Evolutionary conservation across 1,140 invertebrate species (phyloP), one percentile per base, ranked within the genome.

Genomic region (Conus betulinus): DNA sequence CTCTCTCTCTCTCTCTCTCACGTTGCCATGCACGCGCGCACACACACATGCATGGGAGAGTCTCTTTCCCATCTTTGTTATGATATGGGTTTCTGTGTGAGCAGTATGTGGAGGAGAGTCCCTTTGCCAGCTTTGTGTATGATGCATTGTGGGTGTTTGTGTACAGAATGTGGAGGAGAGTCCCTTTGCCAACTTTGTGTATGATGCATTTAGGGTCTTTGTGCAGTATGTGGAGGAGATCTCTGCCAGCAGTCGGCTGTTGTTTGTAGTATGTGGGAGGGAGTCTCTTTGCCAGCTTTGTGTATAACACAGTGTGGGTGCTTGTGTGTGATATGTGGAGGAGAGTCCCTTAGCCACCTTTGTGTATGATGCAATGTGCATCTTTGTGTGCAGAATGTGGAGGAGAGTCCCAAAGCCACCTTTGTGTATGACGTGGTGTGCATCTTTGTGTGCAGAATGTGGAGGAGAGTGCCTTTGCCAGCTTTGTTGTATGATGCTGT

Each of bases 121-220:
- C 96, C 83, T 98, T 97, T 94, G 97, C 97, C 13, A 97, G 97
- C 1, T 98, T 97, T 93, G 96, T 96, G 1, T 98, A 98, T 93
- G 98, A 98, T 95, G 97, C 97, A 0, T 97, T 98, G 76, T 98
- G 98, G 98, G 97, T 97, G 1, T 98, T 97, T 93, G 98, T 39
- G 39, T 39, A 3, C 39, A 39, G 39, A 1, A 39, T 39, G 39
- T 39, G 39, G 39, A 39, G 39, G 39, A 39, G 39, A 39, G 3
- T 39, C 39, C 3, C 0, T 39, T 39, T 39, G 39, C 17, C 17
- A 71, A 3, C 11, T 25, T 79, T 79, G 76, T 79, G 10, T 79
- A 79, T 79, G 10, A 15, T 11, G 10, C 13, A 55, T n/a, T 63
- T 23, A 39, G 55, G 78, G 60, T 63, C 11, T 67, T 76, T 79